Percentiles rank a stretch among this genome's conserved stretches.
These are phyloP conservation scores for Latrodectus hesperus DNA, from an alignment of 2,888 invertebrate genomes.

Conservation along the genomic window DNA sequence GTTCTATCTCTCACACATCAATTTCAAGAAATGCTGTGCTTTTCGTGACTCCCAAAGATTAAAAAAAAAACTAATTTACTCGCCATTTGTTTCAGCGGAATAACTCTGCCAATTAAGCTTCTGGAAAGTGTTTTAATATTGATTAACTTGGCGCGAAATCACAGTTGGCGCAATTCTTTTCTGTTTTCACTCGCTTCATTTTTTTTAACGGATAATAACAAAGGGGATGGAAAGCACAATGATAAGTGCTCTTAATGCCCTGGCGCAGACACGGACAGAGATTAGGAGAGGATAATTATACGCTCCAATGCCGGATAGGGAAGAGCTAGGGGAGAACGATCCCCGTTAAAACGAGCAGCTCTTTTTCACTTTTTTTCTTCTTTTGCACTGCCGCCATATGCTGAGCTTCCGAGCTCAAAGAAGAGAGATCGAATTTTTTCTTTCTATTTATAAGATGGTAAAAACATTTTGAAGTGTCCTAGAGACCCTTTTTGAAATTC, in stretches of 20 bases:
- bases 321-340: slow-evolving; percentile 5
- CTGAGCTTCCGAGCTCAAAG: neutral
- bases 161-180: neutral
- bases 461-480: slow-evolving; percentile 13
- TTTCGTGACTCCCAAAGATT: no score
- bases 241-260: slow-evolving; percentile 18
- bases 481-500: no score
- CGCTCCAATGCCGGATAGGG: slow-evolving; percentile 17
- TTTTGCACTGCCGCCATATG: slow-evolving; percentile 28
- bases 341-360: slow-evolving; percentile 54
- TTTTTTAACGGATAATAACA: neutral
- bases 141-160: neutral
- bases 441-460: neutral
- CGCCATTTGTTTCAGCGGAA: neutral
- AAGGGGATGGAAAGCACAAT: slow-evolving; percentile 13
- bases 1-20: no score
- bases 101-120: neutral
- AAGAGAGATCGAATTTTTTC: slow-evolving; percentile 11
- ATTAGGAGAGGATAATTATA: slow-evolving; percentile 29
- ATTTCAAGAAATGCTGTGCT: no score
- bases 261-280: neutral
- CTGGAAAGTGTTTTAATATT: neutral
- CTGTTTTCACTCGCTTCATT: neutral
- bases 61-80: neutral
- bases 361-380: neutral